Base-by-base conservation (phyloP, 2,797 vertebrate genomes). In the Betta splendens region DNA sequence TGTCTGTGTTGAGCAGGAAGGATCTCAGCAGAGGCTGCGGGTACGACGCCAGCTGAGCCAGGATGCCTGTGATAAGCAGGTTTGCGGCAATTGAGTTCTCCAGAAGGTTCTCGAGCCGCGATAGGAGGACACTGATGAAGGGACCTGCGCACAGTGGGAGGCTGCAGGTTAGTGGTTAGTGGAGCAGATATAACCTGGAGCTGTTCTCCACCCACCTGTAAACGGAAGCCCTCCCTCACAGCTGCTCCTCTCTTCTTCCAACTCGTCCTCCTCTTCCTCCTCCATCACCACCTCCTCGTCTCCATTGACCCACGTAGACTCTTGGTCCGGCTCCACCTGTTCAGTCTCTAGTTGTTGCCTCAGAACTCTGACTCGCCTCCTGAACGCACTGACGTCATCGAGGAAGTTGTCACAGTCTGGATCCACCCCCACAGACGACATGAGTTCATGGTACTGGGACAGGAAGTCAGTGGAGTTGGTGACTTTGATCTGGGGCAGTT, bases 21-120 rank as follows among this genome's bases (percentile, higher is more conserved):
- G 91, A 93, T 20, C 91, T 93, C 28, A 98, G 93, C 4, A 99
- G 93, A 0, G 96, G 96, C 69, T 98, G 97, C 0, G 96, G 96
- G 74, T 96, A 97, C 20, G 94, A 93, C n/a, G 93, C 95, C 59
- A 99, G 89, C 80, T 97, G 95, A 8, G 95, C 89, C 55, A 99
- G 85, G 84, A 99, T 95, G 53, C 95, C 97, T 0, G 97, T 98
- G 16, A 99, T 91, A 68, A 99, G 89, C 85, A 99, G 84, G 79
- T 98, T 99, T 2, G 98, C 95, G 1, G 96, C 92, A 37, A 97
- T 89, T 1, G 96, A 94, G 81, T 99, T 99, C 45, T 98, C 95
- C 77, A 98, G 85, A 84, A 99, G 95, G 85, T 98, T 99, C 89
- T 98, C 96, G 81, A 98, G 91, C 26, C 98, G 95, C 0, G 97